Percentiles rank a stretch among this genome's conserved stretches.
Evolutionary conservation across 2,113 vertebrate species (phyloP).

Genomic region (Nesogale talazaci): DNA sequence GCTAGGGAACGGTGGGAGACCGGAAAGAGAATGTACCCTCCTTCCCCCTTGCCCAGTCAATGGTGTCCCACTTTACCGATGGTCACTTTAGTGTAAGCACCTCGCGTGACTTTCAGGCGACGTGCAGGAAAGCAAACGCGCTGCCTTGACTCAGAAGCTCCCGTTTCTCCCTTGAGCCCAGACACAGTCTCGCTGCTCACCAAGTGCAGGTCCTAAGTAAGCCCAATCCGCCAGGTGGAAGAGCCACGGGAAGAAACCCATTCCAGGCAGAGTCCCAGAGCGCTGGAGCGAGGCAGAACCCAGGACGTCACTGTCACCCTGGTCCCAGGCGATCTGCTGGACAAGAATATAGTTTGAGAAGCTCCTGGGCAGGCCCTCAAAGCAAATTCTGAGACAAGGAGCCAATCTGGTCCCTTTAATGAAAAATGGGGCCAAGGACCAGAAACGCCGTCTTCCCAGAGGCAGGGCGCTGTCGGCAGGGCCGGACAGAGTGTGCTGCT

Average conservation of each 20-base stretch:
- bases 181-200: neutral
- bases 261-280: no score
- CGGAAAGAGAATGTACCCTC: no score
- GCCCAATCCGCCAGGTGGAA: neutral
- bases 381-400: neutral
- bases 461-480: neutral
- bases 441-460: neutral
- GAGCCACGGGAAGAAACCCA: neutral
- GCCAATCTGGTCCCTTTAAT: neutral
- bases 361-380: neutral
- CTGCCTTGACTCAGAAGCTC: neutral
- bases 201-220: neutral
- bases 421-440: neutral
- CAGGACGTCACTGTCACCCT: neutral
- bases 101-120: no score
- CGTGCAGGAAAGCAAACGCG: neutral
- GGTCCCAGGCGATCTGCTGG: neutral
- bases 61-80: no score
- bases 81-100: no score
- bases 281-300: neutral
- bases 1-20: no score
- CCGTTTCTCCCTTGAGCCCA: neutral
- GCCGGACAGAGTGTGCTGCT: neutral
- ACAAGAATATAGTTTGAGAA: conserved; percentile 15
- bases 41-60: no score